Conservation (phyloP, 2,113 vertebrate species). For the Spilogale gracilis region DNA sequence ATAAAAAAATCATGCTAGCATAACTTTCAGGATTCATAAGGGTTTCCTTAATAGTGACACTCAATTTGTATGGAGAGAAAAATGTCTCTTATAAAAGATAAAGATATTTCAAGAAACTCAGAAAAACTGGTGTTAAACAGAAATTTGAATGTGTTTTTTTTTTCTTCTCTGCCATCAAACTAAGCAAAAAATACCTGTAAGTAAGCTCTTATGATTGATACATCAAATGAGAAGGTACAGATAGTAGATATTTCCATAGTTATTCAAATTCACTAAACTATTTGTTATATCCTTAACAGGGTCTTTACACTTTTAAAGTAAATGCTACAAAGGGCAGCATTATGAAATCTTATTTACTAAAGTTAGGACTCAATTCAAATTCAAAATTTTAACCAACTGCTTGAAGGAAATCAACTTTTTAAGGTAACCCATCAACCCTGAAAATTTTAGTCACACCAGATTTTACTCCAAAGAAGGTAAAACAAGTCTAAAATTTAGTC, state of each 20-base stretch:
- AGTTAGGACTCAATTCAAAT: conserved; percentile 78
- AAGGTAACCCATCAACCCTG: conserved; percentile 91
- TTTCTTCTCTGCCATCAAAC: conserved; percentile 52
- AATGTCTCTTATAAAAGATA: conserved; percentile 34
- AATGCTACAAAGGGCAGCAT: conserved; percentile 73
- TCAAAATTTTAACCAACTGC: conserved; percentile 75
- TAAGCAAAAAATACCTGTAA: conserved; percentile 63
- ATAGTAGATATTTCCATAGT: conserved; percentile 11
- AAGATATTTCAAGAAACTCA: conserved; percentile 67
- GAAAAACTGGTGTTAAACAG: conserved; percentile 48
- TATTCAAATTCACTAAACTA: conserved; percentile 58
- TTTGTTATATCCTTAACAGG: conserved; percentile 67
- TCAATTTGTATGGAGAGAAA: conserved; percentile 70
- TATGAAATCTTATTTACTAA: conserved; percentile 69
- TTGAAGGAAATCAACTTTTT: conserved; percentile 80
- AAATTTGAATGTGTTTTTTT: conserved; percentile 59
- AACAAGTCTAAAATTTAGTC: conserved; percentile 85
- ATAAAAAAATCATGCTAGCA: conserved; percentile 90
- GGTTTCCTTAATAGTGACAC: conserved; percentile 86
- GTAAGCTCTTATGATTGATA: conserved; percentile 63
- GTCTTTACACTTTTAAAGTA: conserved; percentile 59
- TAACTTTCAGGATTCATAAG: conserved; percentile 90
- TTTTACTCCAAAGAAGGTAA: conserved; percentile 86
- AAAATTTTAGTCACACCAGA: conserved; percentile 88
- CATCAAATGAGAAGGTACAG: conserved; percentile 64